Base-by-base conservation (phyloP, 2,797 vertebrate genomes). In the Platyrinchus mystaceus region DNA sequence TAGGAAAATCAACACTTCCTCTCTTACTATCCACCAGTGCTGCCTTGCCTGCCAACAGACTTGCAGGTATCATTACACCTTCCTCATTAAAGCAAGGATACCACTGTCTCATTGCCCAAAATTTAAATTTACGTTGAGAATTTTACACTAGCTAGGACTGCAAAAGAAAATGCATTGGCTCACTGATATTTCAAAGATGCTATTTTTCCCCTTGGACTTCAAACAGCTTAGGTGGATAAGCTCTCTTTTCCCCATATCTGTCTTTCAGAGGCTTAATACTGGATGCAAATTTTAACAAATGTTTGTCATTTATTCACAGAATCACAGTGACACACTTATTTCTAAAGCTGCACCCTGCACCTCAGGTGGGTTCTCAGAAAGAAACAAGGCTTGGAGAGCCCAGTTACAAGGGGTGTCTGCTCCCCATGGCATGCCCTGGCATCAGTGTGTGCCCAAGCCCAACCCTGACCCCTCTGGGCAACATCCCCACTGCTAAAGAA, bases 61-160 rank as follows among this genome's bases (percentile, higher is more conserved):
- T 71, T 87, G 64, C 34, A 89, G 82, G 84, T 80, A 70, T 53
- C 58, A 17, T 59, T 59, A 55, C 49, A 91, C 27, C 32, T 74
- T 87, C 59, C 44, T 80, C 32, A 87, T 56, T 66, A 89, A 82
- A 85, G 37, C 44, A 64, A 70, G 53, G 41, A 49, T 56, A 46
- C 9, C 28, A 19, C 34, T 6, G 4, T 63, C 34, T 70, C 18
- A 2, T 12, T 77, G 47, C 41, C 60, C 75, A 53, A 73, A 76
- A 70, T 77, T 84, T 64, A 81, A 84, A 84, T 71, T 73, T 47
- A 63, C 23, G 34, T 62, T 8, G 3, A 34, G 37, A 63, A 47
- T 82, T 81, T 82, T 62, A 52, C 2, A 1, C 59, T 44, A 13
- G 3, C 21, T 63, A 47, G 4, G 22, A 52, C 8, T 36, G 23